Conservation (phyloP, 2,113 vertebrate species). For the Notarius lentiginosus region DNA sequence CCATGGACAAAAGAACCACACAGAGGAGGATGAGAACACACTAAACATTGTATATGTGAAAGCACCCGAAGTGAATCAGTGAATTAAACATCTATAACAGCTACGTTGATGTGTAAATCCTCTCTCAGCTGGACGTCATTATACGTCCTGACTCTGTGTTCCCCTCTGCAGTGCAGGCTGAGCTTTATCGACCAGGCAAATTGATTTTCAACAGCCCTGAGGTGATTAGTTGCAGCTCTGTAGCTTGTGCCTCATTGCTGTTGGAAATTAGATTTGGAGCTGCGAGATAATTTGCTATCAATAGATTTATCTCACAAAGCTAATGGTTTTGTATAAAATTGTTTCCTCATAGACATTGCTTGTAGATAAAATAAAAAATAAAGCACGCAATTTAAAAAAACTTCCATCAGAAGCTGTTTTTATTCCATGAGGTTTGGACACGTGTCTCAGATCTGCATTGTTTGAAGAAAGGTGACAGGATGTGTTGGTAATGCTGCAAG, state of each 20-base stretch:
- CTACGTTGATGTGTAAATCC: not conserved
- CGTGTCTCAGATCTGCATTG: not conserved
- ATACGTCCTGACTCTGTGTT: not conserved
- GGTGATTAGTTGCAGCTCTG: slow-evolving; percentile 39
- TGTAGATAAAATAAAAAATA: slow-evolving; percentile 20
- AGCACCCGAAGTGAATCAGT: not conserved
- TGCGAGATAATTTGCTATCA: slow-evolving; percentile 37
- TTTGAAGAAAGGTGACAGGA: not conserved
- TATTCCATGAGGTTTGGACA: not conserved
- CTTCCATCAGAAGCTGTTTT: not conserved
- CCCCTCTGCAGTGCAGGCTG: slow-evolving; percentile 30
- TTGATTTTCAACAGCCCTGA: slow-evolving; percentile 40
- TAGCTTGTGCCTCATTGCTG: slow-evolving; percentile 17
- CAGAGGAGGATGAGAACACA: not conserved
- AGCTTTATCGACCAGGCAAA: slow-evolving; percentile 21
- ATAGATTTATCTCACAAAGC: slow-evolving; percentile 34
- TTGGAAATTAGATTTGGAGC: slow-evolving; percentile 38
- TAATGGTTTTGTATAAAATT: slow-evolving; percentile 32
- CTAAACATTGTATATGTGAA: not conserved
- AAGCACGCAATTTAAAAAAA: not conserved
- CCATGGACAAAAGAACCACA: not conserved
- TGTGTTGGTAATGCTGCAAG: not conserved
- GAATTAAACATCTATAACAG: not conserved
- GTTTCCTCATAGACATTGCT: slow-evolving; percentile 10
- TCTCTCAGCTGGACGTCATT: not conserved